These are phyloP conservation scores for Glossophaga mutica DNA, from an alignment of 2,797 vertebrate genomes.

Conservation along the genomic window DNA sequence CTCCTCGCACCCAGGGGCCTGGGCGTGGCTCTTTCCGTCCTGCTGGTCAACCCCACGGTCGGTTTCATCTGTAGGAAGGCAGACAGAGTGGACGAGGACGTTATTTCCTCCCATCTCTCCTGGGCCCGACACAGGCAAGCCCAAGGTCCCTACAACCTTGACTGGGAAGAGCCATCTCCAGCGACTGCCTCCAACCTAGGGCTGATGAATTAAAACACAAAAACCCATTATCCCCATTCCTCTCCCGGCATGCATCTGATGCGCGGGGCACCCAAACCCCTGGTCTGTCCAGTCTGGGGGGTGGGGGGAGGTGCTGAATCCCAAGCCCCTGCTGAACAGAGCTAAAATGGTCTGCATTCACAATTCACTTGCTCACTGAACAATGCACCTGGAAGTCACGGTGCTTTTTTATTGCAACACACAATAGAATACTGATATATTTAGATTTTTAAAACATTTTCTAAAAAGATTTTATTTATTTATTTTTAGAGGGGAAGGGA, in stretches of 20 bases:
- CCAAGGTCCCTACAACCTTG: background rate
- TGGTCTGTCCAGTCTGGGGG: background rate
- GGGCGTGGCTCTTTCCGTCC: constrained; percentile 86
- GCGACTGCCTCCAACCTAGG: constrained; percentile 30
- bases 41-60: constrained; percentile 94
- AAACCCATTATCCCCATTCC: background rate
- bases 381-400: background rate
- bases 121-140: background rate
- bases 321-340: background rate
- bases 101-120: constrained; percentile 28
- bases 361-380: background rate
- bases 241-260: background rate
- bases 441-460: background rate
- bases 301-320: background rate
- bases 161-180: constrained; percentile 23
- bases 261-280: fast-evolving
- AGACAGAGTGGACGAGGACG: background rate
- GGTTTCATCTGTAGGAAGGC: constrained; percentile 79
- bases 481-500: no score
- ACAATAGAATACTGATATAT: background rate
- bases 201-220: background rate
- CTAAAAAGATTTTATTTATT: no score
- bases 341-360: background rate
- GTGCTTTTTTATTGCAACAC: background rate
- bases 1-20: constrained; percentile 89